Evolutionary conservation across 2,113 vertebrate species (phyloP), one percentile per base, ranked within the genome.

Genomic region (Perccottus glenii): DNA sequence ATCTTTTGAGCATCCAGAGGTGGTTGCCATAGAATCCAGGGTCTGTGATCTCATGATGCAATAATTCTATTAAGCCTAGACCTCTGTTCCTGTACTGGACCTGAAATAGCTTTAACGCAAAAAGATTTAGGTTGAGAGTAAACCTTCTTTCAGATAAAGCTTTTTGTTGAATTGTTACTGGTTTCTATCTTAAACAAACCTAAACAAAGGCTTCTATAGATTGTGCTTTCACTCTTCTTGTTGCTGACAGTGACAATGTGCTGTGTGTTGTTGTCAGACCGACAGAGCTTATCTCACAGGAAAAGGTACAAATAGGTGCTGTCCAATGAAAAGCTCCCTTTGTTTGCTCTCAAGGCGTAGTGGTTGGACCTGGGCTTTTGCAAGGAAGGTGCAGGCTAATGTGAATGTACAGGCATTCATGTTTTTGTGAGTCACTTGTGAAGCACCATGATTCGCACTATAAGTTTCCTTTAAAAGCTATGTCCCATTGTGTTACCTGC

Each of bases 401-500:
- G 53, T 38, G 12, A 36, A 56, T 56, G 5, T 56, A 3, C 12
- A 35, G 9, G 44, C n/a, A n/a, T n/a, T 45, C 10, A n/a, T 42
- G 14, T 40, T 43, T 58, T 42, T 35, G 5, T 42, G 53, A 16
- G 14, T 42, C 55, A 43, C 38, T 4, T n/a, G 9, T 58, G 55
- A 43, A 43, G 55, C 12, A 42, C 2, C 38, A 58, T 9, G 15
- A 58, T 16, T 38, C 40, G 10, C n/a, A 11, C 55, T 58, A 42
- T 11, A 57, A 40, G 38, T 57, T 19, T 57, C n/a, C 55, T 58
- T 58, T 19, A 42, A 57, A 38, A 58, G 53, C 38, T 5, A 6
- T 19, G 38, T 58, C 15, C 55, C 14, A 57, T 57, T 57, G 53
- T 57, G 53, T 14, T 56, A 10, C 4, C 8, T 45, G 60, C 66